Evolutionary conservation across 2,888 invertebrate species (phyloP).

Genomic region (Chironomus riparius): DNA sequence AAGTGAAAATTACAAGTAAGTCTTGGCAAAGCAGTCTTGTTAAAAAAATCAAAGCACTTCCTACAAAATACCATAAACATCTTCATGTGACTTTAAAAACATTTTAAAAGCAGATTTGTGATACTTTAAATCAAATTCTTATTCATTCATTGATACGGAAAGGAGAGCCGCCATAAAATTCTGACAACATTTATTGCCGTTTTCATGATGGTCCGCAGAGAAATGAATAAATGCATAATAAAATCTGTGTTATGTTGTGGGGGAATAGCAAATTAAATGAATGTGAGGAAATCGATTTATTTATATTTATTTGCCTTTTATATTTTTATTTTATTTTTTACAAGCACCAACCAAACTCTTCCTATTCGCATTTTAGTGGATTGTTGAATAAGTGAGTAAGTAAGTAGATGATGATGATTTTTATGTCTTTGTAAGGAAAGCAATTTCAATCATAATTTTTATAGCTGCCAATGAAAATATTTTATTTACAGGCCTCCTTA

Average conservation of each 20-base stretch:
- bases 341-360: neutral
- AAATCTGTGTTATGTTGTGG: neutral
- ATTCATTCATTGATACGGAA: too few species aligned
- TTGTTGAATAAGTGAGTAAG: neutral
- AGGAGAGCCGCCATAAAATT: conserved; percentile 15
- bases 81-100: too few species aligned
- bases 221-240: neutral
- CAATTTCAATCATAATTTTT: conserved; percentile 22
- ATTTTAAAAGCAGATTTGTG: too few species aligned
- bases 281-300: conserved; percentile 13
- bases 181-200: conserved; percentile 22
- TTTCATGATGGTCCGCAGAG: conserved; percentile 13
- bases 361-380: neutral
- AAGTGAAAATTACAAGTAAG: too few species aligned
- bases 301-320: conserved; percentile 1
- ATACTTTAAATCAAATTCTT: neutral
- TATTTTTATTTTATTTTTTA: neutral
- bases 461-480: neutral
- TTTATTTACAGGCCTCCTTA: neutral
- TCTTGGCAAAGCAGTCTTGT: too few species aligned
- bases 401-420: conserved; percentile 8
- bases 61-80: too few species aligned
- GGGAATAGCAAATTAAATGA: conserved; percentile 17
- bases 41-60: too few species aligned
- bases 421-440: neutral